A percentile compares a stretch with the other conserved stretches of the same genome.
Evolutionary conservation across 2,113 vertebrate genomes (phyloP).

Genomic region (Gorilla gorilla): DNA sequence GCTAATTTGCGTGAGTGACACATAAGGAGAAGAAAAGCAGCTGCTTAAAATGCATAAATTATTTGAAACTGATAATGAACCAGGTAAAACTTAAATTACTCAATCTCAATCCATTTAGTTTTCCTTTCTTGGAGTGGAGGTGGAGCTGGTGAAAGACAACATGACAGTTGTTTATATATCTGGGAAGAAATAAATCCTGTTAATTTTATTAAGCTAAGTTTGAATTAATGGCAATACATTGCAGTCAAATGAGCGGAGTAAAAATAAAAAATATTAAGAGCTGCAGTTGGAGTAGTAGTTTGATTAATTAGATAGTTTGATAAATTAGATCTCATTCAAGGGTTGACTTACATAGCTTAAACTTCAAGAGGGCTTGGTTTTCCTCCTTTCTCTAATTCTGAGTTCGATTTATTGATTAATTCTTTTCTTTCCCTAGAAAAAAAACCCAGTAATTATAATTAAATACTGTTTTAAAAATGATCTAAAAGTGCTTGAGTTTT

Average conservation of each 20-base stretch:
- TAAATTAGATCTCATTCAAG: neutral
- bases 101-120: conserved; percentile 53
- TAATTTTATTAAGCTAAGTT: conserved; percentile 49
- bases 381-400: conserved; percentile 43
- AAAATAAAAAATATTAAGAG: neutral
- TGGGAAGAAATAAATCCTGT: conserved; percentile 27
- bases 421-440: conserved; percentile 41
- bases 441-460: conserved; percentile 25
- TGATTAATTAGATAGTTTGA: conserved; percentile 23
- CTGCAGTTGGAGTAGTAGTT: neutral
- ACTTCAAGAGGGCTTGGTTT: neutral
- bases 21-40: conserved; percentile 58
- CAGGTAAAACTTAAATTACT: conserved; percentile 69
- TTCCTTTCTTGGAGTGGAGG: conserved; percentile 13
- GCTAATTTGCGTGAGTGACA: conserved; percentile 73
- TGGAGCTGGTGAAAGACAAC: neutral
- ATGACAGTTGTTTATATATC: conserved; percentile 35
- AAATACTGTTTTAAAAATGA: neutral
- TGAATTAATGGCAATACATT: neutral
- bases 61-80: conserved; percentile 72
- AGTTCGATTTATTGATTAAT: conserved; percentile 50
- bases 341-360: neutral
- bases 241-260: neutral
- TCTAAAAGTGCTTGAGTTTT: conserved; percentile 17
- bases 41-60: conserved; percentile 69